Conservation (phyloP, 2,113 vertebrate species). For the Morone chrysops region DNA sequence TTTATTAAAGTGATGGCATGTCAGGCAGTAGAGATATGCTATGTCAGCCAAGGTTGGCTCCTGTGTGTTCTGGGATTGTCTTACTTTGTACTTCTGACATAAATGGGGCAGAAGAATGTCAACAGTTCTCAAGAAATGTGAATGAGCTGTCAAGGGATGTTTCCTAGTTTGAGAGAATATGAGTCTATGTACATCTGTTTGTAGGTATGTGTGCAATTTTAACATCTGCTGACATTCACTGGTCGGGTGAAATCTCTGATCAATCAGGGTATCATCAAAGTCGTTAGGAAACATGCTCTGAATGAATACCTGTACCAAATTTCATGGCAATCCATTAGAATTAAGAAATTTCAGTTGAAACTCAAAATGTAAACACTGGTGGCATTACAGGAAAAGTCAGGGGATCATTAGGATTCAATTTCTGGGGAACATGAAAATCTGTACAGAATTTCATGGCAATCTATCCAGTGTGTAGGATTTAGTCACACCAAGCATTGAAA, state of each 20-base stretch:
- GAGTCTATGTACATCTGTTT: slow-evolving; percentile 22
- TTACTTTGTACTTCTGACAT: slow-evolving; percentile 12
- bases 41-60: slow-evolving; percentile 46
- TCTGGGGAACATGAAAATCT: not conserved
- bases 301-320: not conserved
- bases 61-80: slow-evolving; percentile 19
- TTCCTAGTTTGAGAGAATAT: not conserved
- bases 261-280: not conserved
- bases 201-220: not conserved
- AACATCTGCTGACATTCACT: not conserved
- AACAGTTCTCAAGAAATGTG: slow-evolving; percentile 5
- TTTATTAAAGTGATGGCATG: slow-evolving; percentile 53
- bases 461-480: too few relatives aligned
- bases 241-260: not conserved
- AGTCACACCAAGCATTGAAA: too few relatives aligned
- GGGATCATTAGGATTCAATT: too few relatives aligned
- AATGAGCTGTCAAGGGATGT: slow-evolving; percentile 10
- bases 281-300: not conserved
- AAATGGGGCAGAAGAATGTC: slow-evolving; percentile 24
- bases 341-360: not conserved
- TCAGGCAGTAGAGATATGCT: slow-evolving; percentile 43
- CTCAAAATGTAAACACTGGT: not conserved
- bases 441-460: too few relatives aligned
- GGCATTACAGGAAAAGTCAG: too few relatives aligned
- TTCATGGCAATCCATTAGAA: not conserved